Conservation (phyloP, 2,888 invertebrate species). For the Esperia sulphurella region DNA sequence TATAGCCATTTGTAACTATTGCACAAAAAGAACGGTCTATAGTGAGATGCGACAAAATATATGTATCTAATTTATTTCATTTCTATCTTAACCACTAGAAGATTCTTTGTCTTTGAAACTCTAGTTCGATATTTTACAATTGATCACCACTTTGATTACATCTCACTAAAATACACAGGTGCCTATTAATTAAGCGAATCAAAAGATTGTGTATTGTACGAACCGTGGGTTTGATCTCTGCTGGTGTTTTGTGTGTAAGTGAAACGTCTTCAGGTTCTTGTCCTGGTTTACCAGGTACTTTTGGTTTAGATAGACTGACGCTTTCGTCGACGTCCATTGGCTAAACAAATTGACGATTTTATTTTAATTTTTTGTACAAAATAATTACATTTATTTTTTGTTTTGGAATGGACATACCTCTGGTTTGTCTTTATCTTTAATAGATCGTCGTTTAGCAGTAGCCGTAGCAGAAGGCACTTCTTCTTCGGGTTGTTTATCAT, state of each 20-base stretch:
- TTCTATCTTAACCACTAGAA: too few species aligned
- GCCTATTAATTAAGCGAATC: neutral
- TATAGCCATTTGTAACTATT: too few species aligned
- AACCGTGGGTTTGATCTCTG: constrained; percentile 70
- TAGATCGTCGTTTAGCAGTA: constrained; percentile 59
- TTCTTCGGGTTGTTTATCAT: constrained; percentile 39
- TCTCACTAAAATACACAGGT: too few species aligned
- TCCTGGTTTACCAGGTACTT: constrained; percentile 56
- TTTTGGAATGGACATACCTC: constrained; percentile 40
- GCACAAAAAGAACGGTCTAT: too few species aligned
- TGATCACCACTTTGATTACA: too few species aligned
- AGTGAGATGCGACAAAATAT: too few species aligned
- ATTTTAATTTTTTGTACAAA: neutral
- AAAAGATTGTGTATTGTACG: constrained; percentile 29
- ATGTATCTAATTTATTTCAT: too few species aligned
- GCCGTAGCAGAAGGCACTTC: constrained; percentile 58
- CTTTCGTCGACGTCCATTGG: constrained; percentile 74
- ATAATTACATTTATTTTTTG: neutral
- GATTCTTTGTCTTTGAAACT: neutral
- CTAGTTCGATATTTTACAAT: neutral
- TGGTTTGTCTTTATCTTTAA: constrained; percentile 67
- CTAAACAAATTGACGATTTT: constrained; percentile 31
- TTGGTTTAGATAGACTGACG: constrained; percentile 61
- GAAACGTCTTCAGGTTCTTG: constrained; percentile 68
- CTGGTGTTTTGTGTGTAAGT: constrained; percentile 71